A percentile compares a stretch with the other conserved stretches of the same genome.
Conservation (phyloP, 1,140 invertebrate species). For the Saccostrea glomerata region DNA sequence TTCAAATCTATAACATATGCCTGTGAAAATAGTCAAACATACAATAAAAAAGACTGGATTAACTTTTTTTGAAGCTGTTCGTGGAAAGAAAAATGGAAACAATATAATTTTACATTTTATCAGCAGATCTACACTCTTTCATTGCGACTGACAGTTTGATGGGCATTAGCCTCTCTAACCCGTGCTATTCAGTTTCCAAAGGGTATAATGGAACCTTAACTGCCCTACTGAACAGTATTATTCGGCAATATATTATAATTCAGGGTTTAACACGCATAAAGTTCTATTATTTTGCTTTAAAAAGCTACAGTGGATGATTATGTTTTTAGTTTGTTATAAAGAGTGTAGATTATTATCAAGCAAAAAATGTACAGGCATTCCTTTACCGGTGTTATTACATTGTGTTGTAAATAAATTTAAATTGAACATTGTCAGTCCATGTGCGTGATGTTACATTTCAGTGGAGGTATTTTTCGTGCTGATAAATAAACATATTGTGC, state of each 20-base stretch:
- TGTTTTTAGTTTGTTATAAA: conserved; percentile 19
- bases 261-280: conserved; percentile 33
- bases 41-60: conserved; percentile 20
- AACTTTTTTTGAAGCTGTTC: background rate
- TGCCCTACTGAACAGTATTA: conserved; percentile 12
- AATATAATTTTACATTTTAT: conserved; percentile 24
- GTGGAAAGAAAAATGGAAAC: background rate
- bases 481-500: conserved; percentile 21
- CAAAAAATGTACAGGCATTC: conserved; percentile 8
- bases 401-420: conserved; percentile 22
- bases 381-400: background rate
- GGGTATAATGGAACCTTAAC: conserved; percentile 31
- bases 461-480: conserved; percentile 13
- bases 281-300: conserved; percentile 30
- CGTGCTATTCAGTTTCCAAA: background rate
- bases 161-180: conserved; percentile 7
- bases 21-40: background rate
- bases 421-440: background rate
- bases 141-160: conserved; percentile 23
- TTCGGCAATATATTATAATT: conserved; percentile 30
- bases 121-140: conserved; percentile 26
- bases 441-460: conserved; percentile 27
- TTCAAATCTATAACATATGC: background rate
- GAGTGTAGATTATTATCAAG: conserved; percentile 18
- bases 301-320: conserved; percentile 28